These are phyloP conservation scores for Embiotoca jacksoni DNA, from an alignment of 2,113 vertebrate genomes.

Conservation along the genomic window DNA sequence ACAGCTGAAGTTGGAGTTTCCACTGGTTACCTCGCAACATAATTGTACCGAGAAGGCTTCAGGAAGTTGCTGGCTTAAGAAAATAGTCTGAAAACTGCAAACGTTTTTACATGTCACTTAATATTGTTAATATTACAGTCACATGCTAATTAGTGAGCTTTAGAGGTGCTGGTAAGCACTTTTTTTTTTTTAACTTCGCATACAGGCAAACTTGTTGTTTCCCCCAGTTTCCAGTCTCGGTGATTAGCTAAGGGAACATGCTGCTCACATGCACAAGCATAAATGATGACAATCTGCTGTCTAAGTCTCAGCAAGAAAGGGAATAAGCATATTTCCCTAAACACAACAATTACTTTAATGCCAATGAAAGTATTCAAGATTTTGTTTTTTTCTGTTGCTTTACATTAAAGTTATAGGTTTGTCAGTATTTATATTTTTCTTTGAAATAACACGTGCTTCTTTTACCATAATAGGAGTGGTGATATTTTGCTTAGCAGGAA, in stretches of 20 bases:
- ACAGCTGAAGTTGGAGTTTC: not conserved
- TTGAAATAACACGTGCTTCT: conserved; percentile 25
- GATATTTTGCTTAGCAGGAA: conserved; percentile 57
- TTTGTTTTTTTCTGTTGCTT: not conserved
- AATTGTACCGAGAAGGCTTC: not conserved
- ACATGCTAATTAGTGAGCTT: conserved; percentile 11
- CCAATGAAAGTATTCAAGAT: not conserved
- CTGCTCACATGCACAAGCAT: not conserved
- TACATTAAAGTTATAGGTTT: conserved; percentile 7
- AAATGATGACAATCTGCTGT: not conserved
- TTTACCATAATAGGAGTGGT: conserved; percentile 35
- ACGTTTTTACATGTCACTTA: not conserved
- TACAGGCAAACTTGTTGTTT: not conserved
- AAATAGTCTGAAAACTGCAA: not conserved
- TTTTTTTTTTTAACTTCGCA: not conserved
- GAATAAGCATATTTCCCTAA: not conserved
- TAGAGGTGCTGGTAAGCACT: not conserved
- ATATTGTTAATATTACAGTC: not conserved
- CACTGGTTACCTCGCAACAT: too few species aligned
- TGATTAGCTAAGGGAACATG: not conserved
- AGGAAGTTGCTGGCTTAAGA: not conserved
- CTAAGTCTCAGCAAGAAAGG: not conserved
- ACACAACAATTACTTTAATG: not conserved
- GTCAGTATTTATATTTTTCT: conserved; percentile 6
- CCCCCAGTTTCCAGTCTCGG: not conserved